Base-by-base conservation (phyloP, 2,113 vertebrate genomes). In the Uria aalge region DNA sequence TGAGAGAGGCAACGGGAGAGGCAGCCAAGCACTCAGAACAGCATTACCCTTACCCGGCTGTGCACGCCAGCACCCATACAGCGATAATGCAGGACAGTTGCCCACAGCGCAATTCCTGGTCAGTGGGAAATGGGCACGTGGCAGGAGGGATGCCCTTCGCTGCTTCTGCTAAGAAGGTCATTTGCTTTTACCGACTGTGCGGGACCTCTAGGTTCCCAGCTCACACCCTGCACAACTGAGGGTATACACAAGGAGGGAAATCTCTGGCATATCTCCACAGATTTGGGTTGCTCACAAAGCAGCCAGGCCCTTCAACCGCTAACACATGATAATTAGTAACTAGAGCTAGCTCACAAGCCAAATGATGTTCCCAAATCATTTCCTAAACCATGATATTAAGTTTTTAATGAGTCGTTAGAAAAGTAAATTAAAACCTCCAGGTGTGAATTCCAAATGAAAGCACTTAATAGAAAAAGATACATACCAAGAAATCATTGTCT, bases 371-470 rank as follows among this genome's bases (percentile, higher is more conserved):
- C 67, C 30, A 76, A 94, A 85, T 47, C 0, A 30, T 79, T 79
- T 93, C 53, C 63, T 91, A 64, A 78, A 52, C 66, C 40, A 41
- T 29, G 22, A 75, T 66, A 67, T 14, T 85, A 1, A 2, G 36
- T 85, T 90, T 81, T 84, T 64, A 93, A 93, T 76, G 88, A 96
- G 63, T 34, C 3, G 7, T 90, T 95, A 93, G 59, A 80, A 93
- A 88, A 93, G 55, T 62, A 96, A 82, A 95, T 76, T 1, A 83
- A 94, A 94, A 92, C 72, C 92, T 95, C 55, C 71, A 86, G 71
- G 71, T 96, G 41, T 69, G 78, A 92, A 82, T 92, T 77, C 45
- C 50, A 96, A 94, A 92, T 90, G 30, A 76, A 96, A 64, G 41
- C 2, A 0, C 60, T 94, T 79, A 68, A 60, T 41, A 69, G 80